Evolutionary conservation across 2,888 invertebrate species (phyloP).

Genomic region (Drosophila atripex): DNA sequence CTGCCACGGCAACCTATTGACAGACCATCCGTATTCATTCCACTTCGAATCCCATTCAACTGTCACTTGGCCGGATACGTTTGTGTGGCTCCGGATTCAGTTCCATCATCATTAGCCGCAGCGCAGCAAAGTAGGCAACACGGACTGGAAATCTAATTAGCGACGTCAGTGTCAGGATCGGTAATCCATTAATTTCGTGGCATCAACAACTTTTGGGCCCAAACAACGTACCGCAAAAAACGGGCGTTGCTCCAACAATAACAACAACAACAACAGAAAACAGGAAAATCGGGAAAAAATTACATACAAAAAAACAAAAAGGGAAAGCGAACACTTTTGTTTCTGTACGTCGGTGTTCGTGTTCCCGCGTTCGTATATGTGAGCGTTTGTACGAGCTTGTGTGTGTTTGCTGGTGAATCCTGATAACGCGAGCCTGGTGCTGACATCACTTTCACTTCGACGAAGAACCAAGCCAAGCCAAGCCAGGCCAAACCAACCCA

Average conservation of each 20-base stretch:
- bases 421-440: constrained; percentile 61
- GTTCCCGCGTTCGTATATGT: constrained; percentile 17
- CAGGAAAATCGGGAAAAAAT: constrained; percentile 50
- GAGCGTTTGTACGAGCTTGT: constrained; percentile 18
- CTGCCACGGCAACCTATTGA: constrained; percentile 28
- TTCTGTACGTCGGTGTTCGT: constrained; percentile 19
- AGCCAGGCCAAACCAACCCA: constrained; percentile 2
- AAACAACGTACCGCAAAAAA: constrained; percentile 25
- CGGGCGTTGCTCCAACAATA: constrained; percentile 61
- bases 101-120: constrained; percentile 4
- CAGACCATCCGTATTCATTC: constrained; percentile 26
- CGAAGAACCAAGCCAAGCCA: constrained; percentile 1
- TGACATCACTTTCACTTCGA: constrained; percentile 48
- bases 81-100: constrained; percentile 8
- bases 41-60: constrained; percentile 5
- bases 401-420: constrained; percentile 30
- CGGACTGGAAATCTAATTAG: constrained; percentile 69
- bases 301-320: constrained; percentile 30
- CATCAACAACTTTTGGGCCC: constrained; percentile 31
- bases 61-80: constrained; percentile 24
- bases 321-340: constrained; percentile 64
- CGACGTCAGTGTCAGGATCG: constrained; percentile 37
- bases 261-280: constrained; percentile 4
- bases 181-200: constrained; percentile 39
- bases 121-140: constrained; percentile 20